Base-by-base conservation (phyloP, 2,888 invertebrate genomes). In the Erannis defoliaria region DNA sequence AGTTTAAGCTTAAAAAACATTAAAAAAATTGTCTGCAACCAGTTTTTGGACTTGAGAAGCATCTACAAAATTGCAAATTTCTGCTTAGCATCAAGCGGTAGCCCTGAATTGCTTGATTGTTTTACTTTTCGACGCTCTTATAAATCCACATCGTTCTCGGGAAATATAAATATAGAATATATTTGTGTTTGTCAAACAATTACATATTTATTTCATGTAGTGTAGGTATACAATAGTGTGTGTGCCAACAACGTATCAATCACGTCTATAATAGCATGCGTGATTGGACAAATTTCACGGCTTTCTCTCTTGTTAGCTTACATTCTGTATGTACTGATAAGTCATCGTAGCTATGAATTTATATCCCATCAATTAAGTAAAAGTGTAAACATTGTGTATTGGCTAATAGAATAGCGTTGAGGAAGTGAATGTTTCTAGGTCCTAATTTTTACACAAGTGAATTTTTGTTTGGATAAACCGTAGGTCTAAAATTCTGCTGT, bases 311-410 rank as follows among this genome's bases (percentile, higher is more conserved):
- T 51, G 45, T 55, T 51, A 45, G 50, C 51, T 46, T 46, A 40
- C 16, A 38, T 46, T 46, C 21, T n/a, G n/a, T n/a, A 33, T 2
- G 6, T 16, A 38, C 16, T 62, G 61, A 49, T 21, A 62, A 55
- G 60, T 61, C 62, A 59, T 66, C 50, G 45, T 51, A 46, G 49
- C 54, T 53, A 45, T 51, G 45, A 63, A 57, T 66, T 64, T 66
- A 62, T 50, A 49, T 51, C 46, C 42, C 49, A 48, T 65, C 48
- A 56, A 58, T 49, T 49, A 19, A 23, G 56, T 58, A 64, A 64
- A 67, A 61, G 62, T 59, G 68, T 66, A 63, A 62, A 63, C 55
- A 64, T 45, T 10, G 21, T 29, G 12, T 33, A 26, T 50, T 43
- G 0, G 37, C 33, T 48, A 57, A 57, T 43, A 38, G 16, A 55